A percentile compares a stretch with the other conserved stretches of the same genome.
Conservation (phyloP, 2,888 invertebrate species). For the Craniophora ligustri region DNA sequence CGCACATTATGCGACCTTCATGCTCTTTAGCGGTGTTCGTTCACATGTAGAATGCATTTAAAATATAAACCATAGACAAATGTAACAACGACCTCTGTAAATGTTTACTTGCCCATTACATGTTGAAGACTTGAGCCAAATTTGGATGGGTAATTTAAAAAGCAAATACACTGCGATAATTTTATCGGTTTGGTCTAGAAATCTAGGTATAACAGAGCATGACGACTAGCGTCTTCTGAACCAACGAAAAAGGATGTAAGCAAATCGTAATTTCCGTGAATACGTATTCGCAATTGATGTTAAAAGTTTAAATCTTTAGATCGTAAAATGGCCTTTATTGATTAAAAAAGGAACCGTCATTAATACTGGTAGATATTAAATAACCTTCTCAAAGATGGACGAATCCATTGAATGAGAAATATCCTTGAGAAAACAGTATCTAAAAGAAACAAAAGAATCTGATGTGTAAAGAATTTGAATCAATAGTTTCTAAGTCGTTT, state of each 20-base stretch:
- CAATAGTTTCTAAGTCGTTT: too few relatives aligned
- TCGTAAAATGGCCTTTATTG: too few relatives aligned
- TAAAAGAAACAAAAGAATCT: too few relatives aligned
- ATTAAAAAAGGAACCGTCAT: too few relatives aligned
- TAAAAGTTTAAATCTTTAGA: too few relatives aligned
- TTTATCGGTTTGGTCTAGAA: conserved; percentile 36
- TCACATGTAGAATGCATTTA: conserved; percentile 24
- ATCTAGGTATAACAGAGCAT: conserved; percentile 41
- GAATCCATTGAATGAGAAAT: too few relatives aligned
- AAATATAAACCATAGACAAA: conserved; percentile 21
- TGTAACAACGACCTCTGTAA: conserved; percentile 24
- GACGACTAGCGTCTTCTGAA: conserved; percentile 23
- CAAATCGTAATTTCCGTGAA: too few relatives aligned
- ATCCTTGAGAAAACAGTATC: too few relatives aligned
- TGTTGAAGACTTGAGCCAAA: not conserved
- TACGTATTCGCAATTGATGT: too few relatives aligned
- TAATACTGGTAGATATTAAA: too few relatives aligned
- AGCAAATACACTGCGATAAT: conserved; percentile 12
- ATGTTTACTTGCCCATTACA: conserved; percentile 6
- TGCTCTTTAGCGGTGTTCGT: conserved; percentile 22
- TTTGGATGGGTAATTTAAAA: conserved; percentile 25
- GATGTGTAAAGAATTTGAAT: too few relatives aligned
- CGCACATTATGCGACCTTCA: conserved; percentile 39
- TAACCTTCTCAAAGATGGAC: too few relatives aligned
- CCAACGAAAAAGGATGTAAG: not conserved